Percentiles rank a stretch among this genome's conserved stretches.
Conservation (phyloP, 2,888 invertebrate genomes). For the Dendrolimus pini region DNA sequence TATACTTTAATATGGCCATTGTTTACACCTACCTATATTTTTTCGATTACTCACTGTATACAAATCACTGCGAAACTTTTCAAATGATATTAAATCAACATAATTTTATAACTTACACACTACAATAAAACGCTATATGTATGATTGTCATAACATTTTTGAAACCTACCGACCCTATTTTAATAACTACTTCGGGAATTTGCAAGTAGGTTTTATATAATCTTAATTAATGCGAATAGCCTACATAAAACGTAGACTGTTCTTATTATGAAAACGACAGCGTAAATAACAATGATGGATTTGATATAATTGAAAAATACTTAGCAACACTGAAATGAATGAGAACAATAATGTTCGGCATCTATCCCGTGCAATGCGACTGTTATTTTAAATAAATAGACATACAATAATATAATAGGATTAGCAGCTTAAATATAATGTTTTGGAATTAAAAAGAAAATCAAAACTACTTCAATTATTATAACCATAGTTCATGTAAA, state of each 20-base stretch:
- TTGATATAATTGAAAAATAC: background rate
- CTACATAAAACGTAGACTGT: conserved; percentile 72
- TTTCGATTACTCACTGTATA: background rate
- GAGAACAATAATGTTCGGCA: conserved; percentile 14
- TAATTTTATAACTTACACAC: conserved; percentile 10
- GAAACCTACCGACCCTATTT: too few species aligned
- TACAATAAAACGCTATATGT: conserved; percentile 1
- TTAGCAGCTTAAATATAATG: background rate
- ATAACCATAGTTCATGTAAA: too few species aligned
- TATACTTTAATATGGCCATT: conserved; percentile 22
- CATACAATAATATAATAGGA: conserved; percentile 1
- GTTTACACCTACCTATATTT: conserved; percentile 1
- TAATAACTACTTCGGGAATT: too few species aligned
- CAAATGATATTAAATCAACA: conserved; percentile 5
- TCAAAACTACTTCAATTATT: too few species aligned
- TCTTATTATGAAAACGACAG: conserved; percentile 52
- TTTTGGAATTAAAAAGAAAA: background rate
- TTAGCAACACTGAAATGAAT: background rate
- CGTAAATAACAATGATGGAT: conserved; percentile 23
- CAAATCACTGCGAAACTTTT: conserved; percentile 2
- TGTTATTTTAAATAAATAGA: conserved; percentile 3
- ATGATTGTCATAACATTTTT: too few species aligned
- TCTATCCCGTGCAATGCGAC: conserved; percentile 7
- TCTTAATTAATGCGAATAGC: conserved; percentile 35
- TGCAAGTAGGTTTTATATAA: too few species aligned